These are phyloP conservation scores for Bothrops jararaca DNA, from an alignment of 2,113 vertebrate genomes.

Conservation along the genomic window DNA sequence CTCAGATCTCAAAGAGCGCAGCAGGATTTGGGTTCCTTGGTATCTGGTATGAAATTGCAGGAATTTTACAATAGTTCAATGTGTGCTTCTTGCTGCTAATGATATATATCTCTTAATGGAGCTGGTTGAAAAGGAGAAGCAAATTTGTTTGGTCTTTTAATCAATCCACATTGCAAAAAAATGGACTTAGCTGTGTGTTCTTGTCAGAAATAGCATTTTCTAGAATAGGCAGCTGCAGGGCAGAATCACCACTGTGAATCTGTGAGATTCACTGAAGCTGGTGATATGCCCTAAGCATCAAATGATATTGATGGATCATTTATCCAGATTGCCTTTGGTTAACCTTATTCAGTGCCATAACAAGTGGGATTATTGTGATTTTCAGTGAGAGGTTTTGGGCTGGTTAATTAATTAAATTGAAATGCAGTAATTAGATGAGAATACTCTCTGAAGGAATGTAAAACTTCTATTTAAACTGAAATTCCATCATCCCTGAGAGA, in stretches of 20 bases:
- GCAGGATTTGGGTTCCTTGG: background rate
- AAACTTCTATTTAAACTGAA: background rate
- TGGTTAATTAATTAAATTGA: background rate
- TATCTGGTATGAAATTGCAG: background rate
- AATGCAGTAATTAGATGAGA: background rate
- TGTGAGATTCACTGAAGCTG: background rate
- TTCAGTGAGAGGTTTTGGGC: background rate
- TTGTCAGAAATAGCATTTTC: background rate
- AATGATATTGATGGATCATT: background rate
- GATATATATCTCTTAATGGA: too few relatives aligned
- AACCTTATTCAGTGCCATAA: background rate
- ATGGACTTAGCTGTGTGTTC: background rate
- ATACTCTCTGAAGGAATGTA: background rate
- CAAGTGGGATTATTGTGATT: background rate
- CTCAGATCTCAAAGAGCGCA: background rate
- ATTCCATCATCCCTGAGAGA: background rate
- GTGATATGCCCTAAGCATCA: background rate
- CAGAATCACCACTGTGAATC: background rate
- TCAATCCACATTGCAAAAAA: too few relatives aligned
- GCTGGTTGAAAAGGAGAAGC: background rate
- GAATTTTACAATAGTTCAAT: background rate
- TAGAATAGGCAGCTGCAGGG: background rate
- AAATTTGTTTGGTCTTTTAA: background rate
- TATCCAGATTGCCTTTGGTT: background rate
- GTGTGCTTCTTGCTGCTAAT: background rate